Conservation (phyloP, 2,113 vertebrate species). For the Nerophis ophidion region DNA sequence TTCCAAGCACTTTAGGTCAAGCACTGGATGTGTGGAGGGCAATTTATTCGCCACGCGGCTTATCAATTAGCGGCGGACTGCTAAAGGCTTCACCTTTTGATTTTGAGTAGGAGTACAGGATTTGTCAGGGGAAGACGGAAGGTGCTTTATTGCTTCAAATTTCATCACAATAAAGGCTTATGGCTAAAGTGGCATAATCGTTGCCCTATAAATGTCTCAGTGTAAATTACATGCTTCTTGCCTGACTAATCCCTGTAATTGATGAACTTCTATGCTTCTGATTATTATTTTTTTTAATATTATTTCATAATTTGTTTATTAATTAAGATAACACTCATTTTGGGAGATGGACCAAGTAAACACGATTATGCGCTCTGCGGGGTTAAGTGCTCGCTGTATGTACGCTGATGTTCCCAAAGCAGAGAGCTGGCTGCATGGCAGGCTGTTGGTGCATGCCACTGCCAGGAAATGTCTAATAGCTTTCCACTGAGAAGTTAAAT, state of each 20-base stretch:
- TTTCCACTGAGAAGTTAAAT: slow-evolving; percentile 65
- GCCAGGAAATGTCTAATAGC: slow-evolving; percentile 69
- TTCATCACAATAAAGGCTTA: slow-evolving; percentile 77
- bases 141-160: slow-evolving; percentile 73
- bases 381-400: slow-evolving; percentile 55
- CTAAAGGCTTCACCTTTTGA: slow-evolving; percentile 73
- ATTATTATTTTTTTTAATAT: slow-evolving; percentile 49
- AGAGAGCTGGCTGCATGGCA: slow-evolving; percentile 61
- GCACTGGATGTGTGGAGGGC: slow-evolving; percentile 56
- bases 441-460: slow-evolving; percentile 37
- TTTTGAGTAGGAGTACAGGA: slow-evolving; percentile 70
- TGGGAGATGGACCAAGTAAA: slow-evolving; percentile 75
- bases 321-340: slow-evolving; percentile 78
- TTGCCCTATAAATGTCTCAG: slow-evolving; percentile 69
- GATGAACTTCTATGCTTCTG: slow-evolving; percentile 69
- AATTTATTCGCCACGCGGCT: slow-evolving; percentile 70
- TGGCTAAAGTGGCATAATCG: slow-evolving; percentile 68
- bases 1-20: slow-evolving; percentile 49
- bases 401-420: slow-evolving; percentile 60
- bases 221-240: slow-evolving; percentile 74
- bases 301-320: slow-evolving; percentile 78
- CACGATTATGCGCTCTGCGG: slow-evolving; percentile 72
- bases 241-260: slow-evolving; percentile 74
- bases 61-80: slow-evolving; percentile 63
- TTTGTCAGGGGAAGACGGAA: slow-evolving; percentile 66